Percentiles rank a stretch among this genome's conserved stretches.
These are phyloP conservation scores for Trematomus bernacchii DNA, from an alignment of 2,797 vertebrate genomes.

Conservation along the genomic window DNA sequence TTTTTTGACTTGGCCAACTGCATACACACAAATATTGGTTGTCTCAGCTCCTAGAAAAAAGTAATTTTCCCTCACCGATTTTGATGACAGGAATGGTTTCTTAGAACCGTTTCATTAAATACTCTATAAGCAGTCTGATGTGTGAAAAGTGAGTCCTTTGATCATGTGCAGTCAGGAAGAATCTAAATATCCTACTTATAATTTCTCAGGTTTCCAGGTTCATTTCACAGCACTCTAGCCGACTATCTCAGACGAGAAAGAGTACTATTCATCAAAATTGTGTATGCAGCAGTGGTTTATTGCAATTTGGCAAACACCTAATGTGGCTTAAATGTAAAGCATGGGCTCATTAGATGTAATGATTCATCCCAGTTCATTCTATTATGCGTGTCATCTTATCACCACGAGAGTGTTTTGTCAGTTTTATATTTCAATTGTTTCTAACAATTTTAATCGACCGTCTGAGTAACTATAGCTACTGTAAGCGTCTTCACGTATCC, in stretches of 20 bases:
- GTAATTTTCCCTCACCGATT: conserved; percentile 4
- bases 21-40: neutral
- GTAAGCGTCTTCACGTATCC: conserved; percentile 40
- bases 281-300: neutral
- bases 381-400: neutral
- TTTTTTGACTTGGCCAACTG: conserved; percentile 28
- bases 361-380: conserved; percentile 5
- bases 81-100: conserved; percentile 7
- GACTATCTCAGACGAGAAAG: neutral
- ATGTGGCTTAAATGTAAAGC: conserved; percentile 4
- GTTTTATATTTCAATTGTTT: conserved; percentile 29
- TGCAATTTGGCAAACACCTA: neutral
- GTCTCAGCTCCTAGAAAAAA: conserved; percentile 13
- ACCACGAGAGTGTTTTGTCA: neutral
- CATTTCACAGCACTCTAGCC: conserved; percentile 16
- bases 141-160: conserved; percentile 41
- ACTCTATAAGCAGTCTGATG: conserved; percentile 17
- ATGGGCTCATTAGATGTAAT: neutral
- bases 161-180: conserved; percentile 31
- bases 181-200: conserved; percentile 49
- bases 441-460: conserved; percentile 33
- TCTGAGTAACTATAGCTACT: conserved; percentile 15
- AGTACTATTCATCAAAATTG: neutral
- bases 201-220: conserved; percentile 47
- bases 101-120: conserved; percentile 18